Evolutionary conservation across 2,797 vertebrate species (phyloP).

Genomic region (Tangara arthus): DNA sequence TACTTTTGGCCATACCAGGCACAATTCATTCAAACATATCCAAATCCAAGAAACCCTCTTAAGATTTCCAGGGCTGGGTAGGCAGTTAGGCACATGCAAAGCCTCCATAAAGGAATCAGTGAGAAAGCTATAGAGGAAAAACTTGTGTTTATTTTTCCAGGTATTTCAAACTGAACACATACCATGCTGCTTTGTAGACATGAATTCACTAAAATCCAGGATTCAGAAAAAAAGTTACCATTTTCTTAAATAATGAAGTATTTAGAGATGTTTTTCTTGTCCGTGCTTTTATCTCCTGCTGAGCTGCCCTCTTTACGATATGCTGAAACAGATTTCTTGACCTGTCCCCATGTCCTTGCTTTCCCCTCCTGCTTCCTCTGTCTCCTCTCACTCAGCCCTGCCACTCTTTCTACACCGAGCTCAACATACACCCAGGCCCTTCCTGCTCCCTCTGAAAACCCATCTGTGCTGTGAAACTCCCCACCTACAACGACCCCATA

Average conservation of each 20-base stretch:
- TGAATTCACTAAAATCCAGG: not conserved
- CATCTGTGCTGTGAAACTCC: slow-evolving; percentile 59
- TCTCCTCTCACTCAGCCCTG: not conserved
- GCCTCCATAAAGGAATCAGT: not conserved
- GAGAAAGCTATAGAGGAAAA: not conserved
- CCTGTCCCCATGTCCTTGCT: not conserved
- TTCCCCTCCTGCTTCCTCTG: not conserved
- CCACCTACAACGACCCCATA: not conserved
- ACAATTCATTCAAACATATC: not conserved
- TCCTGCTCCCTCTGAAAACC: slow-evolving; percentile 28
- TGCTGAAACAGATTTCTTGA: not conserved
- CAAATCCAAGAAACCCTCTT: not conserved
- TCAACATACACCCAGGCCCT: not conserved
- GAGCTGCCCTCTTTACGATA: not conserved
- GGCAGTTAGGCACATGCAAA: not conserved
- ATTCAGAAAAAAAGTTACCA: not conserved
- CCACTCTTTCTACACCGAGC: not conserved
- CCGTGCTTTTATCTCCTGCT: not conserved
- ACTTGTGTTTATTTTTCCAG: not conserved
- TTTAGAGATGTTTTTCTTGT: not conserved
- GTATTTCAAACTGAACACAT: not conserved
- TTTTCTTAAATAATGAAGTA: not conserved
- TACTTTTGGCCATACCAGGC: not conserved
- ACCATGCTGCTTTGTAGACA: not conserved
- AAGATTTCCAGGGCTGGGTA: not conserved